Percentiles rank a stretch among this genome's conserved stretches.
These are phyloP conservation scores for Campylorhamphus procurvoides DNA, from an alignment of 2,113 vertebrate genomes.

Conservation along the genomic window DNA sequence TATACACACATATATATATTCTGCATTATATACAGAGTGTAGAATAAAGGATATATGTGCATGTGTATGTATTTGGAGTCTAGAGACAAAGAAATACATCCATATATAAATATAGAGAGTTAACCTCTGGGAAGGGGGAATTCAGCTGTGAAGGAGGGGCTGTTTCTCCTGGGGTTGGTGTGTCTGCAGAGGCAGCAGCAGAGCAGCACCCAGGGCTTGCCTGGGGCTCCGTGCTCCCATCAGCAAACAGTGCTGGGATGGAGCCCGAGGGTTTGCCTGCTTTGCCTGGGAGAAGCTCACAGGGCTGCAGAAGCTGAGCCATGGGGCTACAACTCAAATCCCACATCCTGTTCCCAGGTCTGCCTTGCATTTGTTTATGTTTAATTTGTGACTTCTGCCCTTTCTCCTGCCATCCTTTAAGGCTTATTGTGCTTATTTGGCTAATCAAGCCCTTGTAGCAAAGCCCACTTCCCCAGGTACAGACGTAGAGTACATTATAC, in stretches of 20 bases:
- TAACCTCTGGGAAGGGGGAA: neutral
- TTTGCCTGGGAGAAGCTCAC: neutral
- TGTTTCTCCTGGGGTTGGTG: accelerated
- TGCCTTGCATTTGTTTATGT: neutral
- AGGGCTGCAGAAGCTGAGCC: neutral
- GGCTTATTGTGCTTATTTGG: neutral
- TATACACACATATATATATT: accelerated
- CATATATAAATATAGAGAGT: neutral
- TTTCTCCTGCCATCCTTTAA: neutral
- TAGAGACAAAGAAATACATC: neutral
- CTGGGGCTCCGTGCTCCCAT: accelerated
- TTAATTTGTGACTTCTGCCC: neutral
- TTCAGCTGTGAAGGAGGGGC: neutral
- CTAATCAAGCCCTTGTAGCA: neutral
- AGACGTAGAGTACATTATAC: neutral
- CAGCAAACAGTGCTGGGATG: neutral
- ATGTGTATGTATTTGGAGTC: neutral
- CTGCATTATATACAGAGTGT: neutral
- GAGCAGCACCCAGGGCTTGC: neutral
- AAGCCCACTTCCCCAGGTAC: neutral
- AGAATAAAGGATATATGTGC: neutral
- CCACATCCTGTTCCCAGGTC: neutral
- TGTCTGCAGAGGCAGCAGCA: neutral
- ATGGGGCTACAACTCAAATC: accelerated
- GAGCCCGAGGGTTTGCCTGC: neutral